Base-by-base conservation (phyloP, 2,888 invertebrate species). In the Phalera bucephala region DNA sequence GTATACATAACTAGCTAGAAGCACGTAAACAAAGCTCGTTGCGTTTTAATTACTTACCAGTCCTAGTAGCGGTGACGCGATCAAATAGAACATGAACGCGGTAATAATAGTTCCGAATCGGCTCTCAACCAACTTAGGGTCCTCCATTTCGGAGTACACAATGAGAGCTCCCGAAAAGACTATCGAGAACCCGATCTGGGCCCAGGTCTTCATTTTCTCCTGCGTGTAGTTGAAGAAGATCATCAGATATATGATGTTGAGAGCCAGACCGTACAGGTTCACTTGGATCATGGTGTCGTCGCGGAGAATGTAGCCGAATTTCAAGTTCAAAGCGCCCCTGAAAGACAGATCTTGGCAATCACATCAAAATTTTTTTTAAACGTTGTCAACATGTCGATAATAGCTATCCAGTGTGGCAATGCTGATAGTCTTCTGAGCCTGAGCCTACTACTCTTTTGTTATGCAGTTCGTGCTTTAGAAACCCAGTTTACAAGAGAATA, bases 241-340 rank as follows among this genome's bases (percentile, higher is more conserved):
- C 44, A 90, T 47, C 40, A 93, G 75, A 71, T 96, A 97, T 2
- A 92, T 42, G 1, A 92, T 67, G 72, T 95, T 96, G 32, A 95
- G 81, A 0, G 91, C 78, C 41, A 95, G 83, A 45, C 96, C 96
- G 61, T 94, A 92, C 31, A 94, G 67, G 77, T 97, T 97, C 11
- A 96, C 95, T 64, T 91, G 91, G 30, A 95, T 93, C 93, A 96
- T 95, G 0, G 93, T 93, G 50, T 90, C 80, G 68, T 97, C 97
- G 29, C 92, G 86, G 42, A 96, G 86, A 27, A 97, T 90, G 49
- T 91, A 80, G 10, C 95, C 95, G 79, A 94, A 95, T 65, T 94
- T 94, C 43, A 97, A 85, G 91, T 95, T 95, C 38, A 96, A 86
- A 25, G 93, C 72, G 35, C 93, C 92, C 82, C 96, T 96, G 77